Conservation (phyloP, 2,113 vertebrate genomes). For the Oryzias celebensis region DNA sequence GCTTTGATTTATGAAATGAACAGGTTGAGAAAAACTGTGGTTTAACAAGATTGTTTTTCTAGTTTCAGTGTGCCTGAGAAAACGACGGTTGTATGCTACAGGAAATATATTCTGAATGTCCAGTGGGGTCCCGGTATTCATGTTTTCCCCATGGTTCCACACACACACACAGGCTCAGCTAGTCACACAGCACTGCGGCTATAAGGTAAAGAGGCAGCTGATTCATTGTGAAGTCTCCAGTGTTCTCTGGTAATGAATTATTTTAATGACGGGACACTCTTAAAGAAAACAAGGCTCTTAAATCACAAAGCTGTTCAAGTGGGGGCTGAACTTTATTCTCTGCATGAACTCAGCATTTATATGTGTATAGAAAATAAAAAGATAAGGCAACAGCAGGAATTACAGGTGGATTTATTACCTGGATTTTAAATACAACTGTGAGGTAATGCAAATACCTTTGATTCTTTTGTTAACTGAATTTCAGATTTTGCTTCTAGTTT, state of each 20-base stretch:
- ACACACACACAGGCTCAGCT: conserved; percentile 64
- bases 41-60: conserved; percentile 46
- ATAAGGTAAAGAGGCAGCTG: conserved; percentile 73
- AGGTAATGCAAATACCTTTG: too few species aligned
- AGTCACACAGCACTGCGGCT: conserved; percentile 62
- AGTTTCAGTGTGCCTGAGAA: conserved; percentile 54
- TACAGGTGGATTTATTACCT: too few species aligned
- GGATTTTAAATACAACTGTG: too few species aligned
- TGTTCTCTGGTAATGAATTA: conserved; percentile 81
- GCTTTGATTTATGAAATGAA: conserved; percentile 92
- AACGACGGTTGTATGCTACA: conserved; percentile 53
- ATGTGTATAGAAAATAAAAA: conserved; percentile 32
- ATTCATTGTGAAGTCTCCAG: conserved; percentile 81
- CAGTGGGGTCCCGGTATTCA: conserved; percentile 54
- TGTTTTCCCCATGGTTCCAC: conserved; percentile 81
- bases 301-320: conserved; percentile 73
- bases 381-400: conserved; percentile 37
- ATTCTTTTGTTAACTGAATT: too few species aligned
- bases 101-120: conserved; percentile 89
- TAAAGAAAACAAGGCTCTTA: conserved; percentile 81
- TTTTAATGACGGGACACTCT: conserved; percentile 74
- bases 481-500: too few species aligned
- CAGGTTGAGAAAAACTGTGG: conserved; percentile 77
- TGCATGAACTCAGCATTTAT: conserved; percentile 49
- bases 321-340: conserved; percentile 46